Evolutionary conservation across 2,113 vertebrate species (phyloP), one percentile per base, ranked within the genome.

Genomic region (Colistium nudipinnis): DNA sequence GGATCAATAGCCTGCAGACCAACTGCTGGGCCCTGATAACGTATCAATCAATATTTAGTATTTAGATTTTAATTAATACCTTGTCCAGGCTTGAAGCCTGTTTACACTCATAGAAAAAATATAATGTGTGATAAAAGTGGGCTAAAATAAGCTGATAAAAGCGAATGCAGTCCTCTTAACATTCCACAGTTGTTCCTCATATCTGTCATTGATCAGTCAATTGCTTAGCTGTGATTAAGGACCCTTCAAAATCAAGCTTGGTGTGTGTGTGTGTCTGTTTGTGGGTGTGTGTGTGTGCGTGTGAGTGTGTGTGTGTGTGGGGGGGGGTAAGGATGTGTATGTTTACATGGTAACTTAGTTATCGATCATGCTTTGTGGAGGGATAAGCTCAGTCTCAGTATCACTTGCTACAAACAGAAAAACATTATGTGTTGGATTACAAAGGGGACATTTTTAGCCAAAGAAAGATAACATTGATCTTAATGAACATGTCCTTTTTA

Each of bases 1-100:
- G 94, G 95, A 98, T 99, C 97, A 94, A 98, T 98, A 93, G 93
- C 93, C 93, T 92, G 93, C 90, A 71, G 90, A 91, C 94, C 96
- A 96, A 97, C 96, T 99, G 97, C 94, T 95, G 84, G 83, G 91
- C 90, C 89, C 96, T 97, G 97, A 99, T 99, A 99, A 98, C 93
- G 89, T 94, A 98, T 98, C 95, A 97, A 97, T 99, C 97, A 99
- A 99, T 99, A 99, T 95, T 96, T 98, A 97, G 96, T 97, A 98
- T 99, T 99, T 98, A 96, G 96, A 98, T 98, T 97, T 98, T 97
- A 98, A 99, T 98, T 96, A 97, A 98, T 98, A 98, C 95, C 89
- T 94, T n/a, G 22, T 60, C 19, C 13, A 75, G 90, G 92, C 90
- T 88, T 70, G 87, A 91, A 91, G 88, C 92, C 92, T 93, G 94